Evolutionary conservation across 2,888 invertebrate species (phyloP).

Genomic region (Lordiphosa andalusiaca): DNA sequence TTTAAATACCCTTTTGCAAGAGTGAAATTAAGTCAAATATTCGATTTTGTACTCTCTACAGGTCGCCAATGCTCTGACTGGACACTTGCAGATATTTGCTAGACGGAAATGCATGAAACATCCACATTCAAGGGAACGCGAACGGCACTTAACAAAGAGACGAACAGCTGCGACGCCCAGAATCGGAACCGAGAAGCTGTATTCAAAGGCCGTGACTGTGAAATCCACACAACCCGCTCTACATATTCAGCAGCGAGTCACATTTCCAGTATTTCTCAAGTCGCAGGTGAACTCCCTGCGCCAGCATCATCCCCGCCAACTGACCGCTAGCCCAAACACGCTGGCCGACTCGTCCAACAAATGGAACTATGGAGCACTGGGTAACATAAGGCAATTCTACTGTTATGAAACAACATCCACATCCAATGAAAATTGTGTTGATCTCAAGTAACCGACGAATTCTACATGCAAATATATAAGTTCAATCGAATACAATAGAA

Average conservation of each 20-base stretch:
- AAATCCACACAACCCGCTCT: slow-evolving; percentile 27
- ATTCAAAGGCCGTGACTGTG: slow-evolving; percentile 12
- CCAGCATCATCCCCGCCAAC: slow-evolving; percentile 40
- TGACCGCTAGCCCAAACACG: slow-evolving; percentile 31
- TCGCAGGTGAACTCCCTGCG: slow-evolving; percentile 48
- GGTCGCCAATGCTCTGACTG: slow-evolving; percentile 23
- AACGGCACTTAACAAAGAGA: slow-evolving; percentile 25
- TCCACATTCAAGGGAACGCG: slow-evolving; percentile 5
- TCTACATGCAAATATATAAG: slow-evolving; percentile 4
- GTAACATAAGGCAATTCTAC: slow-evolving; percentile 35
- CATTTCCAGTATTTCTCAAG: slow-evolving; percentile 53
- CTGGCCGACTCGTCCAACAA: slow-evolving; percentile 19
- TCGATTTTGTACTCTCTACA: not conserved
- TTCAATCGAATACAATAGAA: not conserved
- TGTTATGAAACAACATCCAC: slow-evolving; percentile 39
- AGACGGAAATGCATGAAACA: slow-evolving; percentile 33
- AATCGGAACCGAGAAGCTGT: slow-evolving; percentile 27
- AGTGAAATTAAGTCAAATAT: too few species aligned
- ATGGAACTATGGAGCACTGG: slow-evolving; percentile 19
- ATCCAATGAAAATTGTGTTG: slow-evolving; percentile 34
- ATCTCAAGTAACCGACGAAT: slow-evolving; percentile 23
- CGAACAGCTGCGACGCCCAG: slow-evolving; percentile 5
- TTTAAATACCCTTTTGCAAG: too few species aligned
- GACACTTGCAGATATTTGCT: slow-evolving; percentile 21
- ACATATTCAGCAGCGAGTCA: slow-evolving; percentile 51